These are phyloP conservation scores for Malaclemys terrapin DNA, from an alignment of 2,113 vertebrate species.

Conservation along the genomic window DNA sequence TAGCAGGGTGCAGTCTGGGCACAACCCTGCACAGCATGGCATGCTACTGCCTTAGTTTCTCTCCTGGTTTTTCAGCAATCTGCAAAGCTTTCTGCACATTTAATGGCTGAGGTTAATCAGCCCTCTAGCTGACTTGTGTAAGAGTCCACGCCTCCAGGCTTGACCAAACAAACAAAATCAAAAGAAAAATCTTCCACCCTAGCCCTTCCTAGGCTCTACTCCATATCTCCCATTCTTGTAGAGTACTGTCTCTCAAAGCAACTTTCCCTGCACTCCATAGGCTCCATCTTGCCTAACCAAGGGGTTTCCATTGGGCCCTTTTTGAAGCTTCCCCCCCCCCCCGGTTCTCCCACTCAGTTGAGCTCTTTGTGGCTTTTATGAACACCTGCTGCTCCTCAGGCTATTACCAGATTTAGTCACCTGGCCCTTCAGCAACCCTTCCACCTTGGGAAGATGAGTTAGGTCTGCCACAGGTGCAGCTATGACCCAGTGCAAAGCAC, in stretches of 20 bases:
- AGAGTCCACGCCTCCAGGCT: neutral
- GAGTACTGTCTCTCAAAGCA: neutral
- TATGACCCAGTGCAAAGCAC: neutral
- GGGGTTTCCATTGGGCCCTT: neutral
- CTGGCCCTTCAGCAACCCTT: no score
- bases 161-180: neutral
- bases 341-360: neutral
- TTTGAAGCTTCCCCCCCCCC: neutral
- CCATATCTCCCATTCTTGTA: neutral
- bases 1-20: neutral
- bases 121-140: neutral
- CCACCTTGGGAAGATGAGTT: neutral
- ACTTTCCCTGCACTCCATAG: neutral
- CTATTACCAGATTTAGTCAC: neutral
- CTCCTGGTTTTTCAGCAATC: neutral
- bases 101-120: neutral
- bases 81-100: neutral
- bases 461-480: rapidly evolving
- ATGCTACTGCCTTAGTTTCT: neutral
- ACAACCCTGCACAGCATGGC: neutral
- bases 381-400: neutral
- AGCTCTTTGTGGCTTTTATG: neutral
- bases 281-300: neutral
- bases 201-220: neutral
- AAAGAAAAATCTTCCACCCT: neutral